Conservation (phyloP, 2,888 invertebrate species). For the Noctua comes region DNA sequence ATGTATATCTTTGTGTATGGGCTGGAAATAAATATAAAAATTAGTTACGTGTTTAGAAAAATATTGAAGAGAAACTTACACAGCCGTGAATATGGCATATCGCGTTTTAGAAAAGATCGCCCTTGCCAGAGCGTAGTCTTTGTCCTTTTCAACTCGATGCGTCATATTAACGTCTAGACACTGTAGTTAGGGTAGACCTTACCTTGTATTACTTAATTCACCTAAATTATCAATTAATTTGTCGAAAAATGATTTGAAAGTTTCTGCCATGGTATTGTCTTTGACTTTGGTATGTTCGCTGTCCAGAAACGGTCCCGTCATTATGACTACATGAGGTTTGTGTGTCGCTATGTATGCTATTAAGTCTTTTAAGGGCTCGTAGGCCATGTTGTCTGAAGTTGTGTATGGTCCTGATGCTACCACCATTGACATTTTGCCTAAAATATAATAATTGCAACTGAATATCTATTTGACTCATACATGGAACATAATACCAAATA, state of each 20-base stretch:
- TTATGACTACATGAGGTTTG: slow-evolving; percentile 94
- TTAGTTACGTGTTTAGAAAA: not conserved
- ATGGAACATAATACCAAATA: not conserved
- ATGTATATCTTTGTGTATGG: slow-evolving; percentile 93
- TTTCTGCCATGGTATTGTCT: slow-evolving; percentile 91
- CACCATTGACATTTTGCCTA: slow-evolving; percentile 92
- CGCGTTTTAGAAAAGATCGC: not conserved
- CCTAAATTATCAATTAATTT: slow-evolving; percentile 92
- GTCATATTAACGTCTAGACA: not conserved
- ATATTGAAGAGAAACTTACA: not conserved
- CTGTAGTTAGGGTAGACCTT: slow-evolving; percentile 61
- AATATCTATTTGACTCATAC: not conserved
- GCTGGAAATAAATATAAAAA: slow-evolving; percentile 79
- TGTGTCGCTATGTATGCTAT: slow-evolving; percentile 92
- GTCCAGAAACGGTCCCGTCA: slow-evolving; percentile 97
- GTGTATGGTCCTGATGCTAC: slow-evolving; percentile 96
- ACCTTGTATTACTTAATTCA: slow-evolving; percentile 90
- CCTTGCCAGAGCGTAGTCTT: not conserved
- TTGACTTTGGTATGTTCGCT: slow-evolving; percentile 91
- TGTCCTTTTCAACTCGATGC: not conserved
- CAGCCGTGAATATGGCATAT: not conserved
- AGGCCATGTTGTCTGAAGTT: slow-evolving; percentile 93
- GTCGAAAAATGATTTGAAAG: slow-evolving; percentile 94
- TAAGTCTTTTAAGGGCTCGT: slow-evolving; percentile 95
- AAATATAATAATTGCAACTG: slow-evolving; percentile 39